These are phyloP conservation scores for Pontoporia blainvillei DNA, from an alignment of 2,113 vertebrate species.

Conservation along the genomic window DNA sequence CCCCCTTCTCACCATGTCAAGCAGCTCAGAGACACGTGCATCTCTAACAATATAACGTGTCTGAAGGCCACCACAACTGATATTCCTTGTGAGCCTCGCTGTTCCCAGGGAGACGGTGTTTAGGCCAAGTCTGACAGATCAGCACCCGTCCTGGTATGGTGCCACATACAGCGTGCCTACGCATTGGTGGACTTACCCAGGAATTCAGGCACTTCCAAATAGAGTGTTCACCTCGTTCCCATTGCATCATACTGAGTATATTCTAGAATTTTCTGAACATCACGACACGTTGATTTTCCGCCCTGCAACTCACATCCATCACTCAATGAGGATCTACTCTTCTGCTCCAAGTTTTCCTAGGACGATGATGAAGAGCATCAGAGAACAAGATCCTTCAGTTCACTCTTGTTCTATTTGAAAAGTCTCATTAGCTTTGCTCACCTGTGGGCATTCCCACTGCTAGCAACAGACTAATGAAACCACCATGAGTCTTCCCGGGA, in stretches of 20 bases:
- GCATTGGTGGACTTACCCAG: neutral
- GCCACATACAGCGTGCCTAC: no score
- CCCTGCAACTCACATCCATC: no score
- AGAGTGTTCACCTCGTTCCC: neutral
- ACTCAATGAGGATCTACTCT: neutral
- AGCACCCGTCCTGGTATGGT: rapidly evolving
- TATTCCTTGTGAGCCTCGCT: neutral
- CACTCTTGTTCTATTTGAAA: neutral
- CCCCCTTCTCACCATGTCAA: no score
- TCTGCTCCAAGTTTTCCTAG: neutral
- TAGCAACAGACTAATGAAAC: neutral
- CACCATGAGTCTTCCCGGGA: no score
- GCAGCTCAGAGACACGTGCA: neutral
- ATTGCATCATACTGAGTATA: neutral
- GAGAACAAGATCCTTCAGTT: neutral
- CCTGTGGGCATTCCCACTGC: neutral
- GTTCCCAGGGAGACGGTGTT: neutral
- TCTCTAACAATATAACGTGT: neutral
- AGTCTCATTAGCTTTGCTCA: neutral
- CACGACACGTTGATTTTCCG: neutral
- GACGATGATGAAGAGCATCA: neutral
- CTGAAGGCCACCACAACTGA: neutral
- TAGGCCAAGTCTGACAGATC: no score
- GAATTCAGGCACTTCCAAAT: neutral
- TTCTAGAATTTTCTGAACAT: neutral